Percentiles rank a stretch among this genome's conserved stretches.
These are phyloP conservation scores for Caenorhabditis zanzibari DNA, from an alignment of 2,888 invertebrate genomes.

Conservation along the genomic window DNA sequence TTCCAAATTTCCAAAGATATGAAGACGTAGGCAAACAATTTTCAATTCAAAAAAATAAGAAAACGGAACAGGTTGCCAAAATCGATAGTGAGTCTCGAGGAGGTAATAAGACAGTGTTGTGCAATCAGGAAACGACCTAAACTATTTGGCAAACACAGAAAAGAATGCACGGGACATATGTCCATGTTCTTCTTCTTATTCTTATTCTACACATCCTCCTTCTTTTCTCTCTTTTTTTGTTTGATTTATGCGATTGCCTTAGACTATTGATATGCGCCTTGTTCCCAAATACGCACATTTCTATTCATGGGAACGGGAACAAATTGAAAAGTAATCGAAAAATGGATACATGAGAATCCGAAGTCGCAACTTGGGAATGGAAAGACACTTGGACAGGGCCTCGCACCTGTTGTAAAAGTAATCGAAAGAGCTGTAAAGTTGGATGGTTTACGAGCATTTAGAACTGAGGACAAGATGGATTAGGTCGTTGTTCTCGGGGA, in stretches of 20 bases:
- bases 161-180: slow-evolving; percentile 31
- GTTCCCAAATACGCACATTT: slow-evolving; percentile 10
- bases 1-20: no score
- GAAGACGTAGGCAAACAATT: no score
- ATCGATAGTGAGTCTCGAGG: neutral
- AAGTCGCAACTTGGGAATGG: slow-evolving; percentile 29
- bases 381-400: neutral
- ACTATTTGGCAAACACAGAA: slow-evolving; percentile 52
- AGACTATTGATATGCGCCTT: slow-evolving; percentile 48
- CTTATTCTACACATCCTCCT: slow-evolving; percentile 14
- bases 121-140: slow-evolving; percentile 56
- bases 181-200: slow-evolving; percentile 10
- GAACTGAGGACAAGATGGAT: slow-evolving; percentile 3
- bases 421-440: slow-evolving; percentile 36
- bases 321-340: slow-evolving; percentile 8
- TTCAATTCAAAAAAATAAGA: neutral
- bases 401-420: slow-evolving; percentile 47
- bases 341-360: neutral
- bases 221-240: slow-evolving; percentile 35
- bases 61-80: neutral
- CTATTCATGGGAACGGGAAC: slow-evolving; percentile 51
- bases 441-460: slow-evolving; percentile 39
- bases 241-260: slow-evolving; percentile 55
- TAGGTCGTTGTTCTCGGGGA: no score
- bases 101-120: slow-evolving; percentile 25